Evolutionary conservation across 2,888 invertebrate genomes (phyloP).

Genomic region (Marronus borbonicus): DNA sequence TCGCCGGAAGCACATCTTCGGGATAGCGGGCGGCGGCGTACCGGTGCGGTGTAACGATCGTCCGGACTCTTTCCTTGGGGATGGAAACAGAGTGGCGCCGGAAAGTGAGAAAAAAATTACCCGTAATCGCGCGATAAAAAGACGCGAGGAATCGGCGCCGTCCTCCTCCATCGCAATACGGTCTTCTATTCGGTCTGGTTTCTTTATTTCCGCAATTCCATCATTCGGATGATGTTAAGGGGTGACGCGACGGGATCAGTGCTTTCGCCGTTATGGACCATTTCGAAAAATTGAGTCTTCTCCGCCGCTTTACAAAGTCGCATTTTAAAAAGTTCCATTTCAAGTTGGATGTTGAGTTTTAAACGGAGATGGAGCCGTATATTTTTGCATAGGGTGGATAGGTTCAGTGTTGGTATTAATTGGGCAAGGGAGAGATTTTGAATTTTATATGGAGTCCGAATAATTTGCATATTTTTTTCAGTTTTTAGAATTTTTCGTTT

Average conservation of each 20-base stretch:
- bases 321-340: slow-evolving; percentile 14
- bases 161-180: slow-evolving; percentile 28
- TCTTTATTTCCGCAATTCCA: slow-evolving; percentile 45
- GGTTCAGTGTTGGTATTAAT: too few species aligned
- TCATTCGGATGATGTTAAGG: slow-evolving; percentile 42
- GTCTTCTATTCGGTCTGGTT: slow-evolving; percentile 30
- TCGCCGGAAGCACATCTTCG: slow-evolving; percentile 26
- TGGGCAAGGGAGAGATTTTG: too few species aligned
- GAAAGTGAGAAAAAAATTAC: slow-evolving; percentile 43
- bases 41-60: slow-evolving; percentile 29
- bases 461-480: too few species aligned
- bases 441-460: too few species aligned
- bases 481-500: too few species aligned
- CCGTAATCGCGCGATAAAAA: slow-evolving; percentile 44
- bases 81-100: neutral
- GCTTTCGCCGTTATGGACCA: slow-evolving; percentile 56
- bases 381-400: too few species aligned
- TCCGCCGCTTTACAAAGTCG: slow-evolving; percentile 17
- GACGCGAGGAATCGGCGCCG: slow-evolving; percentile 33
- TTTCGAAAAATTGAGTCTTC: slow-evolving; percentile 58
- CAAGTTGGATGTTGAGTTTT: neutral
- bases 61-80: neutral
- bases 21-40: slow-evolving; percentile 1
- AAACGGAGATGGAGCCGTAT: too few species aligned
- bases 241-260: slow-evolving; percentile 50